These are phyloP conservation scores for Micrasema longulum DNA, from an alignment of 1,140 invertebrate genomes.

Conservation along the genomic window DNA sequence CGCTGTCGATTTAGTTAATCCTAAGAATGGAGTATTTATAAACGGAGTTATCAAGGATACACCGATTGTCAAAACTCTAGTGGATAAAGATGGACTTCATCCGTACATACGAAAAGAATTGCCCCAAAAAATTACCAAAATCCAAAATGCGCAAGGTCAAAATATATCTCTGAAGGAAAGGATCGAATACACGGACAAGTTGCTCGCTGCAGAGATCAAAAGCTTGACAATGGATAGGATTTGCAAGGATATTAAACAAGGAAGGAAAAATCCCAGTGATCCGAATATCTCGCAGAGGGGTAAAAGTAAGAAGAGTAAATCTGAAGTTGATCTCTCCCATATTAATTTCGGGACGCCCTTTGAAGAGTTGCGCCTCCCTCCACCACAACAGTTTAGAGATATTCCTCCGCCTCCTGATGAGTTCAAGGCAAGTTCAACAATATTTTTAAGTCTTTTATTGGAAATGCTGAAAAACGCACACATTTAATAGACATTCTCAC, in stretches of 20 bases:
- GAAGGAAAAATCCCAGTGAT: slow-evolving; percentile 53
- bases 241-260: slow-evolving; percentile 39
- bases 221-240: slow-evolving; percentile 65
- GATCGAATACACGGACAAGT: slow-evolving; percentile 67
- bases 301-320: slow-evolving; percentile 69
- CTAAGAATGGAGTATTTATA: slow-evolving; percentile 45
- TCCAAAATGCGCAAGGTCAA: slow-evolving; percentile 56
- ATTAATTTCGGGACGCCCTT: slow-evolving; percentile 72
- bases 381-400: slow-evolving; percentile 87
- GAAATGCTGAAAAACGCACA: no score
- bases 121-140: slow-evolving; percentile 59
- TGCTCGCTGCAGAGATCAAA: slow-evolving; percentile 65
- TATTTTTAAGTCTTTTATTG: no score
- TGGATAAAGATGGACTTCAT: slow-evolving; percentile 64
- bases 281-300: slow-evolving; percentile 52
- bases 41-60: slow-evolving; percentile 59
- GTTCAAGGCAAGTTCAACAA: slow-evolving; percentile 69
- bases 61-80: slow-evolving; percentile 64
- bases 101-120: slow-evolving; percentile 67
- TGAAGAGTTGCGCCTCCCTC: slow-evolving; percentile 81
- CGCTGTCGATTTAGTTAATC: slow-evolving; percentile 55
- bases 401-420: slow-evolving; percentile 79
- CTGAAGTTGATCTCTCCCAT: slow-evolving; percentile 67
- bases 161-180: slow-evolving; percentile 61
- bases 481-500: no score